A percentile compares a stretch with the other conserved stretches of the same genome.
These are phyloP conservation scores for Archilochus colubris DNA, from an alignment of 2,113 vertebrate genomes.

Conservation along the genomic window DNA sequence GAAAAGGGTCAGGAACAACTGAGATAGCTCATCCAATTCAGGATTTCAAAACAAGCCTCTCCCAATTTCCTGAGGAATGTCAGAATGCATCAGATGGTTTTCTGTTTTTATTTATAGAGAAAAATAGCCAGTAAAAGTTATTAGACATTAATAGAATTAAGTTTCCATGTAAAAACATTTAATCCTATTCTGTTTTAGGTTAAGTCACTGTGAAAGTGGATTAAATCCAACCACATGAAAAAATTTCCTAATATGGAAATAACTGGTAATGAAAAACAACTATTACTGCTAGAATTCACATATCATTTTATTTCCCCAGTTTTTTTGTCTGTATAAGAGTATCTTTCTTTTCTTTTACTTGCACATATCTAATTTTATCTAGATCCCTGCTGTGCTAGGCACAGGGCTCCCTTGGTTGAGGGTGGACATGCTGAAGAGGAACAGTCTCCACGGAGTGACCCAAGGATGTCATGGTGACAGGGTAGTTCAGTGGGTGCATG, in stretches of 20 bases:
- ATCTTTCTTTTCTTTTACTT: neutral
- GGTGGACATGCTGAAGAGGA: neutral
- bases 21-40: neutral
- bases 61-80: neutral
- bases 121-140: neutral
- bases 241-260: slow-evolving; percentile 28
- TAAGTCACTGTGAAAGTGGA: slow-evolving; percentile 3
- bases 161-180: neutral
- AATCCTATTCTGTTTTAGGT: neutral
- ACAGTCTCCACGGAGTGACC: neutral
- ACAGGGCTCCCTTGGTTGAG: neutral
- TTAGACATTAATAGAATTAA: slow-evolving; percentile 21
- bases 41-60: slow-evolving; percentile 19
- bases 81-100: neutral
- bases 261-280: neutral
- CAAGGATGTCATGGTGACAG: neutral
- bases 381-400: neutral
- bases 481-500: neutral
- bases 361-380: neutral
- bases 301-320: neutral
- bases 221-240: slow-evolving; percentile 6
- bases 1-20: neutral
- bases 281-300: neutral
- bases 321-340: neutral
- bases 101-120: slow-evolving; percentile 11